Percentiles rank a stretch among this genome's conserved stretches.
phyloP scores from a whole-genome alignment of 2,113 vertebrate genomes.

The Chinchilla lanigera region DNA sequence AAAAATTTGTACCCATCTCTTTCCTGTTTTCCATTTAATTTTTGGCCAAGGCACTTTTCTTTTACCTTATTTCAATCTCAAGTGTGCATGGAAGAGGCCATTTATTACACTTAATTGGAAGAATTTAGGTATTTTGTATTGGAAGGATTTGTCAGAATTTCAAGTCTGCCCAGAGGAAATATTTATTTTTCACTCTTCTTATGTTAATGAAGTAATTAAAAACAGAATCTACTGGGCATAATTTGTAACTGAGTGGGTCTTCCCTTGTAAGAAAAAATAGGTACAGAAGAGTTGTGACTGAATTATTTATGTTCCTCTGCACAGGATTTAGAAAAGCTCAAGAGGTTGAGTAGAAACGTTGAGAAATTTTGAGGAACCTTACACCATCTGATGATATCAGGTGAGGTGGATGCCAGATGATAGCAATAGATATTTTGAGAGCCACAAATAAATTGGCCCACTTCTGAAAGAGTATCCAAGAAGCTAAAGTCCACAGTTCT shows the following conservation, averaged over 20 bases:
- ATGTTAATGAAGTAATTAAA: slow-evolving; percentile 28
- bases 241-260: slow-evolving; percentile 5
- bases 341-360: not conserved
- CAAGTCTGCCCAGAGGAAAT: not conserved
- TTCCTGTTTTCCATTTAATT: not conserved
- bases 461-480: not conserved
- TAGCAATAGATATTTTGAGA: not conserved
- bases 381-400: not conserved
- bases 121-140: slow-evolving; percentile 42
- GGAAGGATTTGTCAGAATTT: slow-evolving; percentile 58
- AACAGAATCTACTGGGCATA: not conserved
- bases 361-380: not conserved
- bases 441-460: not conserved
- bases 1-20: not conserved
- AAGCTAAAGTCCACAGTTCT: not conserved
- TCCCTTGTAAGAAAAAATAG: not conserved
- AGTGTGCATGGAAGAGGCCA: not conserved
- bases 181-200: slow-evolving; percentile 53
- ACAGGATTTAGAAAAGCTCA: slow-evolving; percentile 19
- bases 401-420: not conserved
- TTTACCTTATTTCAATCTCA: slow-evolving; percentile 52
- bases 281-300: not conserved
- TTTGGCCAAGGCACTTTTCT: not conserved
- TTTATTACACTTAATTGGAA: slow-evolving; percentile 26
- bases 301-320: not conserved